Evolutionary conservation across 64 coral and sea anemone genomes (phyloP), one percentile per base, ranked within the genome.

Genomic region (Pocillopora verrucosa): DNA sequence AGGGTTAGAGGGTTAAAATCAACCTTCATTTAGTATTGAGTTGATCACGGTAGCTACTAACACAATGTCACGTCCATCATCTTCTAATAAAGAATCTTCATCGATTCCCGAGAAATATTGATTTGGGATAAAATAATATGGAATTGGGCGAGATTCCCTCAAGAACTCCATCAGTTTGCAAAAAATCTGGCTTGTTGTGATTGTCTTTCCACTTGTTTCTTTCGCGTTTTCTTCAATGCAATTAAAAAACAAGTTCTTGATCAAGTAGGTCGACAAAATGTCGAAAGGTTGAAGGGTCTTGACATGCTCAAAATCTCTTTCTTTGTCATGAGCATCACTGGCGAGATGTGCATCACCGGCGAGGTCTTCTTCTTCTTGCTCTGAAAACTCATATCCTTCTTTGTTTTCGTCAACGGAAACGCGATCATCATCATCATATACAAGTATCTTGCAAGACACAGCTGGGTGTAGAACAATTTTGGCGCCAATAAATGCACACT

Each of bases 181-280:
- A 80, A 89, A 80, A 6, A 89, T 56, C 67, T 80, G 61, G 17
- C 38, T 36, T 0, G 88, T 80, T 89, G 76, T 80, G n/a, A 89
- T 76, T 19, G 16, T 57, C 0, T 20, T 41, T 57, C 22, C 64
- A 11, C 45, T 26, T 56, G 76, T 6, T 20, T 80, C 19, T 20
- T 25, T 63, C 15, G 34, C 34, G 64, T 80, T 80, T 80, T 89
- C 22, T 11, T 89, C 77, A 19, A 89, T 76, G 58, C 88, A 89
- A 24, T 89, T 68, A 24, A 89, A 89, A 64, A 89, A 89, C 63
- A 89, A 56, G 61, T 80, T 89, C 77, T 89, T 89, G 13, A 89
- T 22, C 69, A 80, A 79, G 72, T 89, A 89, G 0, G 88, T 89
- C 12, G 88, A 89, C 10, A 89, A 58, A 58, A 72, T 56, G 36